Conservation (phyloP, 2,797 vertebrate genomes). For the Naso thynnoides region DNA sequence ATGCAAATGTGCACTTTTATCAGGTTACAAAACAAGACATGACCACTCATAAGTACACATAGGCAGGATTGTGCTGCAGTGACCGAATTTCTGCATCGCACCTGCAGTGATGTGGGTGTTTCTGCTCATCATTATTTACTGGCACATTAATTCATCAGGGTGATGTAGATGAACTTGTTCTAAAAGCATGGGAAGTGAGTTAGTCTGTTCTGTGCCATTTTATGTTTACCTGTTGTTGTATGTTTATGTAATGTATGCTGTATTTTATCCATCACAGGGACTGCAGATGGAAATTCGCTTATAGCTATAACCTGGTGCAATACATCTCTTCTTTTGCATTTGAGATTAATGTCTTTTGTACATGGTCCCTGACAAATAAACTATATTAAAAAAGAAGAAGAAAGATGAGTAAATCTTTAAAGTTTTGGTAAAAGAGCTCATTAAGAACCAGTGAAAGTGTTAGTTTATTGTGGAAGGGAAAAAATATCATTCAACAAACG, state of each 20-base stretch:
- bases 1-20: no score
- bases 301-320: no score
- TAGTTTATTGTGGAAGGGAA: neutral
- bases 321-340: no score
- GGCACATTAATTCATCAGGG: constrained; percentile 38
- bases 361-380: no score
- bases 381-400: neutral
- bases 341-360: no score
- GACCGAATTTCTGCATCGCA: constrained; percentile 21
- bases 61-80: constrained; percentile 15
- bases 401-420: neutral
- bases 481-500: neutral
- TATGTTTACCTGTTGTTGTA: no score
- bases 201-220: no score
- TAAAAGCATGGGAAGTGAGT: constrained; percentile 44
- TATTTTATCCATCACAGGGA: no score
- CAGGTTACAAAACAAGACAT: constrained; percentile 22
- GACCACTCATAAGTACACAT: constrained; percentile 45
- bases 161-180: constrained; percentile 49
- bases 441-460: neutral
- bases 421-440: neutral
- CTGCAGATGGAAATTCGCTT: no score
- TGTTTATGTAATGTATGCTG: no score
- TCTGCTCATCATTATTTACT: constrained; percentile 35
- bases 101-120: constrained; percentile 8